Base-by-base conservation (phyloP, 2,113 vertebrate species). In the Trichomycterus rosablanca region DNA sequence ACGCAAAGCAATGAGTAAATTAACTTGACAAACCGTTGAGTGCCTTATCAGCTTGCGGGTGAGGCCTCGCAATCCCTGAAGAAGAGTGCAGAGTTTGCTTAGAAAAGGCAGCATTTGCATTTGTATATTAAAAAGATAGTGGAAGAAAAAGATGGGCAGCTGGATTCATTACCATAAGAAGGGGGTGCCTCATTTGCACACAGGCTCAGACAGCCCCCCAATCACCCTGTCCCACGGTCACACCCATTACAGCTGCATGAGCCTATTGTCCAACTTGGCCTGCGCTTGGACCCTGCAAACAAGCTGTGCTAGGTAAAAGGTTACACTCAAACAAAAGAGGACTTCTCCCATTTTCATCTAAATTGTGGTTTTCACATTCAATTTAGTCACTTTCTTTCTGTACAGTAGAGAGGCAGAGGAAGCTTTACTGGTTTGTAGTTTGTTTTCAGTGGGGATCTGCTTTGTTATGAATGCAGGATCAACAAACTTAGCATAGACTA, bases 171-270 rank as follows among this genome's bases (percentile, higher is more conserved):
- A 76, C 15, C 87, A 89, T 88, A 84, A 85, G 83, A 88, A 87
- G 81, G 77, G 81, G 67, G 77, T 71, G n/a, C 78, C 80, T 85
- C 83, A 87, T 89, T 88, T 85, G 74, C 86, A 88, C 80, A 85
- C 80, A 86, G 76, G 74, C 77, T 67, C 72, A 59, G 68, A 73
- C 69, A 67, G 71, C 72, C 75, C 73, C 66, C 56, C 19, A 57
- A 67, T 54, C 57, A 43, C 61, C 72, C 73, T 70, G 63, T 65
- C 76, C 73, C 37, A 16, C 34, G 66, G 81, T 79, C 81, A 81
- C 84, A 81, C 78, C 81, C 84, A 78, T 83, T 79, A 75, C 75
- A 76, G 65, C 64, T 74, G 74, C 78, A 75, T 81, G 78, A 77
- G 76, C 63, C 74, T 73, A 85, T 88, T 88, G 84, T 87, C 79